These are phyloP conservation scores for Epinotia bilunana DNA, from an alignment of 2,888 invertebrate species.

Conservation along the genomic window DNA sequence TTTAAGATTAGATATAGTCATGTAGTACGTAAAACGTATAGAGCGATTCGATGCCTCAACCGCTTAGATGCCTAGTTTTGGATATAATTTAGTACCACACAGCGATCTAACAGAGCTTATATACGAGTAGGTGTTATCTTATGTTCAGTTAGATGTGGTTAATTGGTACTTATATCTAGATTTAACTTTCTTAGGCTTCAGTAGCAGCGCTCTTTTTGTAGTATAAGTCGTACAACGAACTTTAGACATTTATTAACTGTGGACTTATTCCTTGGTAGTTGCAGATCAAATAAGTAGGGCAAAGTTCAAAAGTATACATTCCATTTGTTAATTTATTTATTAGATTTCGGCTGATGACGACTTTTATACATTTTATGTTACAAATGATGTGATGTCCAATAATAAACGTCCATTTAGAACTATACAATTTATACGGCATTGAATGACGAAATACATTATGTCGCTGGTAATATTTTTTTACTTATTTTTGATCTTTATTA, in stretches of 20 bases:
- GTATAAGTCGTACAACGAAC: neutral
- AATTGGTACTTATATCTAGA: neutral
- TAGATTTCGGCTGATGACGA: neutral
- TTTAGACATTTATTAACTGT: neutral
- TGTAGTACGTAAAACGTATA: constrained; percentile 40
- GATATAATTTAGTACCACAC: neutral
- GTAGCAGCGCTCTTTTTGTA: neutral
- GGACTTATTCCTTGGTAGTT: neutral
- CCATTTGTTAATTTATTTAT: neutral
- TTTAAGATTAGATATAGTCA: constrained; percentile 28
- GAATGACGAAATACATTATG: neutral
- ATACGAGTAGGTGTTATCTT: neutral
- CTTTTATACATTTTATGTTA: neutral
- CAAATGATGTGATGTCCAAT: constrained; percentile 9
- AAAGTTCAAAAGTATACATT: neutral
- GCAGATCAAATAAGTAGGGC: neutral
- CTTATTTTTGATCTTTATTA: neutral
- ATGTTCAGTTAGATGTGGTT: neutral
- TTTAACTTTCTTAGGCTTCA: neutral
- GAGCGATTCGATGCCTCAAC: constrained; percentile 1
- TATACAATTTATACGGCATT: neutral
- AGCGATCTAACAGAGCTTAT: constrained; percentile 9
- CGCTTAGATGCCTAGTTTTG: constrained; percentile 1
- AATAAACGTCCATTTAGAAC: constrained; percentile 9
- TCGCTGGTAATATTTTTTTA: neutral